A percentile compares a stretch with the other conserved stretches of the same genome.
These are phyloP conservation scores for Speoplatyrhinus poulsoni DNA, from an alignment of 2,113 vertebrate genomes.

Conservation along the genomic window DNA sequence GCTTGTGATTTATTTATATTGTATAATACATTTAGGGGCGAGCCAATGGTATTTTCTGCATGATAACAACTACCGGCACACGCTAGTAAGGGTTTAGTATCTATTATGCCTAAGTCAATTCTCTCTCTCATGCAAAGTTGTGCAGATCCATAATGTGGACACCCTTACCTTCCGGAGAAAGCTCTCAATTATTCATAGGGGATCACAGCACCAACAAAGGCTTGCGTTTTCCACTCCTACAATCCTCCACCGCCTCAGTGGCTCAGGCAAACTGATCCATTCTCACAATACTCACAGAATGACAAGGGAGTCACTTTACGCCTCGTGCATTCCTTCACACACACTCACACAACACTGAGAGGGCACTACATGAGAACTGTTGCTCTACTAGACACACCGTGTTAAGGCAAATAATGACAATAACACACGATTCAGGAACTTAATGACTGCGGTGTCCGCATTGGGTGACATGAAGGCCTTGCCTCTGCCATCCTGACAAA, in stretches of 20 bases:
- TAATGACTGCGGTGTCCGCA: too few species aligned
- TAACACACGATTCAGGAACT: too few species aligned
- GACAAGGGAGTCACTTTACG: conserved; percentile 74
- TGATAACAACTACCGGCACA: neutral
- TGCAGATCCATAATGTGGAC: conserved; percentile 20
- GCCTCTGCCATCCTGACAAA: too few species aligned
- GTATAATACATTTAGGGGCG: neutral
- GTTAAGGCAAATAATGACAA: too few species aligned
- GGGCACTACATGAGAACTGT: conserved; percentile 8
- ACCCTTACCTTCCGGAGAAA: conserved; percentile 45
- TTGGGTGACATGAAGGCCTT: too few species aligned
- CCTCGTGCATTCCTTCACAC: conserved; percentile 58
- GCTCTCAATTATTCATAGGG: conserved; percentile 75
- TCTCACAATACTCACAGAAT: conserved; percentile 62
- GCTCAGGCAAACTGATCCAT: conserved; percentile 63
- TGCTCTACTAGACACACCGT: neutral
- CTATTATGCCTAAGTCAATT: too few species aligned
- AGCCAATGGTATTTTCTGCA: neutral
- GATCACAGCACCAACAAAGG: conserved; percentile 63
- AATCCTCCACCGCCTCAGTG: conserved; percentile 52
- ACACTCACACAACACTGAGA: conserved; percentile 21
- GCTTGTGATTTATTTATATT: neutral
- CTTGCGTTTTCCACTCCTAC: conserved; percentile 66
- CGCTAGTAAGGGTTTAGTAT: too few species aligned
- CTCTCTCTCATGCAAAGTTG: neutral